These are phyloP conservation scores for human DNA, from an alignment of 2,113 vertebrate species.

Conservation along the genomic window GRCh38 chr1:27570501-27571000, in stretches of 20 bases:
- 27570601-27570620: slow-evolving; percentile 16
- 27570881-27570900: slow-evolving; percentile 56
- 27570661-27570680: slow-evolving; percentile 41
- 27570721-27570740: not conserved
- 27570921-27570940: slow-evolving; percentile 81
- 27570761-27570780: slow-evolving; percentile 34
- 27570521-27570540: slow-evolving; percentile 64
- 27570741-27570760: slow-evolving; percentile 48
- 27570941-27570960: slow-evolving; percentile 75
- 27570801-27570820: not conserved
- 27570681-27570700: slow-evolving; percentile 1
- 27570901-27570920: slow-evolving; percentile 72
- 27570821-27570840: not conserved
- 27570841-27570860: not conserved
- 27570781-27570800: not conserved
- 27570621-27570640: slow-evolving; percentile 35
- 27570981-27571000: slow-evolving; percentile 50
- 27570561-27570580: slow-evolving; percentile 37
- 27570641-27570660: slow-evolving; percentile 53
- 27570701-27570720: not conserved
- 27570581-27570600: slow-evolving; percentile 64
- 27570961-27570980: slow-evolving; percentile 62
- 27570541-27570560: slow-evolving; percentile 60
- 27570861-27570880: slow-evolving; percentile 16
- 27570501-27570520: slow-evolving; percentile 62